Percentiles rank a stretch among this genome's conserved stretches.
Conservation (phyloP, 2,113 vertebrate genomes). For the Suricata suricatta region DNA sequence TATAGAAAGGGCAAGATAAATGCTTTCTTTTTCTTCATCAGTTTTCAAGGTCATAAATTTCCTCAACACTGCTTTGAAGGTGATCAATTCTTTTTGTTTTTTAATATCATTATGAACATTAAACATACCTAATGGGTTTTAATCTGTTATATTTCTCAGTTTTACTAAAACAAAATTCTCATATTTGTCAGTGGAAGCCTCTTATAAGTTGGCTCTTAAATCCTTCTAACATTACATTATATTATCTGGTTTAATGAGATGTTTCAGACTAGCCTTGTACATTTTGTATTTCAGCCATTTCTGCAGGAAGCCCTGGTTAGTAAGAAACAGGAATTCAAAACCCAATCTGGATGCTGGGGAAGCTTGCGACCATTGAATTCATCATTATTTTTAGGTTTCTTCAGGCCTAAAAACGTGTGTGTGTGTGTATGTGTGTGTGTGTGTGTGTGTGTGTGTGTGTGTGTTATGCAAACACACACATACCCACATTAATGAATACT, state of each 20-base stretch:
- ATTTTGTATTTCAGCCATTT: background rate
- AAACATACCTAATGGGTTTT: background rate
- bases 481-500: background rate
- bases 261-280: background rate
- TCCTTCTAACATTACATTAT: background rate
- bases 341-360: no score
- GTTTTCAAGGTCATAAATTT: background rate
- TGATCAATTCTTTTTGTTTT: background rate
- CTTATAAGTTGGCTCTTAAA: background rate
- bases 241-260: background rate
- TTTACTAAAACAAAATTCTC: constrained; percentile 1
- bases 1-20: background rate
- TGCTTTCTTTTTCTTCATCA: background rate
- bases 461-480: background rate
- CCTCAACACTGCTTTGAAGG: background rate
- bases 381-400: background rate
- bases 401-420: background rate
- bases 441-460: no score
- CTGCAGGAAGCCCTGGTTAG: background rate
- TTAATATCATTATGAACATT: background rate
- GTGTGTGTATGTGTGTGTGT: background rate
- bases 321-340: background rate
- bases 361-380: background rate
- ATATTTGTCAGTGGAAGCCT: background rate
- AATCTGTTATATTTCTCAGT: background rate